Evolutionary conservation across 2,888 invertebrate species (phyloP), one percentile per base, ranked within the genome.

Genomic region (Leucophora obtusa): DNA sequence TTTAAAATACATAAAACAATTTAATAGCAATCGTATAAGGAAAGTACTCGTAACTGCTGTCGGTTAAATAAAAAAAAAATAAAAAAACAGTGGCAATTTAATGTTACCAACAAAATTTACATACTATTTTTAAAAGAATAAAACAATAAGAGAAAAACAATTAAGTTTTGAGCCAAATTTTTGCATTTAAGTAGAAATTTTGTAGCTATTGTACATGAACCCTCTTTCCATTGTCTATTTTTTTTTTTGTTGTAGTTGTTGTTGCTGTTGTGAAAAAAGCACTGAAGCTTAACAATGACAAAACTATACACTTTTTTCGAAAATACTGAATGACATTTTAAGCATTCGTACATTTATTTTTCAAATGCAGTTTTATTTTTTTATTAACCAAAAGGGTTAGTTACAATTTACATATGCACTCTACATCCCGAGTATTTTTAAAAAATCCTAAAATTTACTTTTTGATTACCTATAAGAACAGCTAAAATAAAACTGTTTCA

Each of bases 281-380:
- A 76, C 76, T 80, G 76, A 80, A 80, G 80, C 72, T 63, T 72
- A 80, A 80, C 80, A 72, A 54, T 71, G 51, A 53, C 17, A 56
- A 56, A 24, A 59, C 9, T 15, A 17, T 59, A 47, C 59, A 58
- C 63, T 53, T 59, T 47, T 77, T 60, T 72, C 66, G 17, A 47
- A 78, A 72, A 78, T 78, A 78, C 59, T 78, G 71, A 78, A 78
- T 78, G 77, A 78, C 77, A 78, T 78, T 72, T 78, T 66, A 78
- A 78, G 71, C 54, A 71, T 72, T 78, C 43, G 54, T 68, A 78
- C 54, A 60, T 72, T 60, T 35, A n/a, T 1, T 47, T 47, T 47
- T n/a, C 43, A 11, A 47, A 47, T n/a, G 14, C 43, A 47, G 14
- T 47, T 47, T 14, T 47, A 4, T 38, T 11, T 38, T 11, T 38